Conservation (phyloP, 2,888 invertebrate species). For the Margaritifera margaritifera region DNA sequence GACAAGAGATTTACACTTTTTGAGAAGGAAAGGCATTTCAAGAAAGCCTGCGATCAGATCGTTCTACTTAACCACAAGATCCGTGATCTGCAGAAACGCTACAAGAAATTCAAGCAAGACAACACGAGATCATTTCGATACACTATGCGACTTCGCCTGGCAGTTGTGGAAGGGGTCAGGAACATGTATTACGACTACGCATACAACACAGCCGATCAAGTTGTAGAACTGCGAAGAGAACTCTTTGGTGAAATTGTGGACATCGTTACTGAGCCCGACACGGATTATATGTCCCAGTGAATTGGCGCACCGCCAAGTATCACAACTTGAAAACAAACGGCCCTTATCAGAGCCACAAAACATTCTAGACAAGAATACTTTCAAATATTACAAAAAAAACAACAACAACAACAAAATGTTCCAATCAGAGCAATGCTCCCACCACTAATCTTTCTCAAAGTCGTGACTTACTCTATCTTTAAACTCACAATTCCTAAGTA, state of each 20-base stretch:
- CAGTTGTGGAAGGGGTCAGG: slow-evolving; percentile 54
- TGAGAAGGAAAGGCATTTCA: slow-evolving; percentile 45
- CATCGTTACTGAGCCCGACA: slow-evolving; percentile 21
- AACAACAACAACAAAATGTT: too few species aligned
- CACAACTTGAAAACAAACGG: slow-evolving; percentile 20
- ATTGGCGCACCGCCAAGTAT: not conserved
- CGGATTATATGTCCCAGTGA: slow-evolving; percentile 16
- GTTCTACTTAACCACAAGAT: slow-evolving; percentile 52
- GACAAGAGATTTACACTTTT: slow-evolving; percentile 20
- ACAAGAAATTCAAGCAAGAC: slow-evolving; percentile 46
- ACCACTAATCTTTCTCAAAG: too few species aligned
- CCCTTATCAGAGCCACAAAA: slow-evolving; percentile 35
- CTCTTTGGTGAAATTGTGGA: slow-evolving; percentile 35
- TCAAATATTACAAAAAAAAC: too few species aligned
- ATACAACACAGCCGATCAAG: slow-evolving; percentile 48
- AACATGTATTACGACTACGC: slow-evolving; percentile 64
- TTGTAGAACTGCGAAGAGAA: slow-evolving; percentile 40
- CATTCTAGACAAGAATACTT: too few species aligned
- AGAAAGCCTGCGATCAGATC: slow-evolving; percentile 57
- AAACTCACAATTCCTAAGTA: too few species aligned
- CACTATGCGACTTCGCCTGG: slow-evolving; percentile 52
- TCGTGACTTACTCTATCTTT: too few species aligned
- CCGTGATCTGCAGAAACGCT: slow-evolving; percentile 48
- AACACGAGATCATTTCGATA: slow-evolving; percentile 56
- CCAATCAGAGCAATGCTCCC: too few species aligned